Evolutionary conservation across 1,140 invertebrate genomes (phyloP), one percentile per base, ranked within the genome.

Genomic region (Varroa destructor): DNA sequence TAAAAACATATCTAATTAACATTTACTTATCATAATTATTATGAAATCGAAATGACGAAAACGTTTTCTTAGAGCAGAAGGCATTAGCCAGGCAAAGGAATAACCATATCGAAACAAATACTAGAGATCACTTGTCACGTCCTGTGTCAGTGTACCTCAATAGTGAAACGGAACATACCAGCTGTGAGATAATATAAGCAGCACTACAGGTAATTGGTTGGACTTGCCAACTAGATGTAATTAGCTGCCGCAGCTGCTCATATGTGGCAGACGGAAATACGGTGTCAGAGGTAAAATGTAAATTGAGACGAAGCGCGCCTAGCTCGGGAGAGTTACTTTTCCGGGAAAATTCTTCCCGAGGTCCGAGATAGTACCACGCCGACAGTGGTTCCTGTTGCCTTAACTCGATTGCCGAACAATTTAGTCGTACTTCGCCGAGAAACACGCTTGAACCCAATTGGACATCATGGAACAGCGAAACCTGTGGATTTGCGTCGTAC

Each of bases 261-360:
- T 94, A 94, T 74, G 87, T 86, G 71, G 86, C 83, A 57, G 87
- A 84, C 43, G 87, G 85, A 79, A 94, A 90, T 51, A 93, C 89
- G 81, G 90, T 86, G 82, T 93, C 90, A 25, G 89, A 87, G 5
- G 87, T 90, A 79, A 93, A 93, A 77, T 90, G 86, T 74, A 93
- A 85, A 77, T 89, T 87, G 51, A 94, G 82, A 57, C 91, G 84
- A 72, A 94, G 79, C 5, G 89, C 89, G 72, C 90, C 90, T 67
- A 91, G 83, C 58, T 81, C 83, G 56, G 85, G 84, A 64, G 87
- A 73, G 4, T 73, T 56, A 43, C 71, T 71, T n/a, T 71, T 55
- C 42, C 74, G 74, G 73, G 76, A 75, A 51, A 74, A 54, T 64
- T 75, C 76, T 56, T 80, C 77, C 71, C 79, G 75, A 1, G 89